phyloP scores from a whole-genome alignment of 2,113 vertebrate genomes.

The Lipophrys pholis region DNA sequence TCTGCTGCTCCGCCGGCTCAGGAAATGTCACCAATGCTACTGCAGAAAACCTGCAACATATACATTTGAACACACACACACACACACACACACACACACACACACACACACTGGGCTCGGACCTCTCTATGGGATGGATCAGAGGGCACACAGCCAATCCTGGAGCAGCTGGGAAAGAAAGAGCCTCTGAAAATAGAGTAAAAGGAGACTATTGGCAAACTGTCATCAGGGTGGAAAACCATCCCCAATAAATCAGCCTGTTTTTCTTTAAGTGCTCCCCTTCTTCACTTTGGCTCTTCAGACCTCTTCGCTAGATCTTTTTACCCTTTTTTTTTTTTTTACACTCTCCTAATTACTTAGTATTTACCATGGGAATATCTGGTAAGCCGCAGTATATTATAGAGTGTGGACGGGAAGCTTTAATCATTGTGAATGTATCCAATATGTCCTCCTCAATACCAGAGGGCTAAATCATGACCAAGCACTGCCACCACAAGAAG shows the following conservation, averaged over 20 bases:
- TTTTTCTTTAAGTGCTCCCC: background rate
- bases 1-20: conserved; percentile 42
- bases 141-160: conserved; percentile 17
- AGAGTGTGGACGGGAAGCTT: no score
- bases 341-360: no score
- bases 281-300: background rate
- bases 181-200: conserved; percentile 31
- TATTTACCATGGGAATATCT: no score
- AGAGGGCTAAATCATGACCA: no score
- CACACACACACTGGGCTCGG: background rate
- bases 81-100: conserved; percentile 4
- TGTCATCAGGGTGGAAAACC: conserved; percentile 17
- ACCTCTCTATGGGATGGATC: conserved; percentile 9
- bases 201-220: conserved; percentile 21
- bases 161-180: background rate
- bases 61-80: conserved; percentile 15
- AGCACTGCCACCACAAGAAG: no score
- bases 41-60: conserved; percentile 3
- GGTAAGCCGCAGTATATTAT: no score
- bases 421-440: no score
- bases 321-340: background rate
- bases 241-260: conserved; percentile 5
- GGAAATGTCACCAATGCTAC: conserved; percentile 46
- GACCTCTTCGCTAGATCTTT: background rate
- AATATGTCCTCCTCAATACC: no score